These are phyloP conservation scores for Clinocottus analis DNA, from an alignment of 2,113 vertebrate genomes.

Conservation along the genomic window DNA sequence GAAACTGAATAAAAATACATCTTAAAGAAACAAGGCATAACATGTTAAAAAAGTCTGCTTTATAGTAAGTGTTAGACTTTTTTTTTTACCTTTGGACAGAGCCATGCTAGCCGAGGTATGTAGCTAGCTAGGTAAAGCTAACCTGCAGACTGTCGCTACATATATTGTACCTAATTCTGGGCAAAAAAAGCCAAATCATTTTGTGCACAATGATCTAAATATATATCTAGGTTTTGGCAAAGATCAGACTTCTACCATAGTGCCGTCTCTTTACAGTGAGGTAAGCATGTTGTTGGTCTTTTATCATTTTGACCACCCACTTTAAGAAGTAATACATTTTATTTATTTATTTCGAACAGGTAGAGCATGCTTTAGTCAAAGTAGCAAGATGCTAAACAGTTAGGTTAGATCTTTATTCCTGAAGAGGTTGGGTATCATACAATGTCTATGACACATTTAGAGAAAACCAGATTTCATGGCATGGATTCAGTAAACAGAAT, in stretches of 20 bases:
- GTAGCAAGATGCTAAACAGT: conserved; percentile 64
- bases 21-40: neutral
- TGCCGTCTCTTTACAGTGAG: conserved; percentile 5
- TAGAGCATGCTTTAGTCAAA: conserved; percentile 58
- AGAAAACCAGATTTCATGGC: conserved; percentile 75
- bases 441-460: conserved; percentile 75
- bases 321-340: conserved; percentile 29
- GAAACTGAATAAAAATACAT: neutral
- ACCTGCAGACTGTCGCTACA: neutral
- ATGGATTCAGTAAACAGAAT: conserved; percentile 72
- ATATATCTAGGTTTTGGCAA: neutral
- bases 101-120: neutral
- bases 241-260: neutral
- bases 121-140: neutral
- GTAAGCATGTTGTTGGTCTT: neutral
- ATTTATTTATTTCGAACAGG: conserved; percentile 5
- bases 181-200: neutral
- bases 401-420: conserved; percentile 81
- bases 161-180: neutral
- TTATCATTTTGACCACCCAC: conserved; percentile 29
- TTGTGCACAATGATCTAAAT: conserved; percentile 9
- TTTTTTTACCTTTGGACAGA: neutral
- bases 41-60: neutral
- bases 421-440: conserved; percentile 79
- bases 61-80: too few species aligned